A percentile compares a stretch with the other conserved stretches of the same genome.
phyloP scores from a whole-genome alignment of 2,888 invertebrate genomes.

The Drepanosiphum platanoidis region DNA sequence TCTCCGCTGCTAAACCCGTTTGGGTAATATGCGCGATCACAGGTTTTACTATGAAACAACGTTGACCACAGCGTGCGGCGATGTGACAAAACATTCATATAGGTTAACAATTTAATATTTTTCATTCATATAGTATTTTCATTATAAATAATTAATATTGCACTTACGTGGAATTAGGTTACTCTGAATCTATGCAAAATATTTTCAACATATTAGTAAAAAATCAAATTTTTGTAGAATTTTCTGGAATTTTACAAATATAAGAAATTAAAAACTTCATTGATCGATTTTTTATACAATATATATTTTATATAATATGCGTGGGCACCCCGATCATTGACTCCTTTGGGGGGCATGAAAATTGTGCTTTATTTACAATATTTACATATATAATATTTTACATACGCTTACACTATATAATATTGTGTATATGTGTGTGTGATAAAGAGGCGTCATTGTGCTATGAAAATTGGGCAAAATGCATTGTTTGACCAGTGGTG shows the following conservation, averaged over 20 bases:
- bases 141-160: background rate
- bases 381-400: background rate
- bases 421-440: background rate
- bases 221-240: no score
- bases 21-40: slow-evolving; percentile 26
- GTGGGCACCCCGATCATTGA: slow-evolving; percentile 49
- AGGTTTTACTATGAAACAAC: slow-evolving; percentile 34
- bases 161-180: no score
- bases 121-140: background rate
- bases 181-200: no score
- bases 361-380: slow-evolving; percentile 10
- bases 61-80: background rate
- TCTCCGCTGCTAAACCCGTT: slow-evolving; percentile 48
- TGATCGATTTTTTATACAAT: background rate
- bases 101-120: slow-evolving; percentile 35
- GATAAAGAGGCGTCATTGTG: slow-evolving; percentile 36
- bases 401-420: background rate
- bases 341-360: slow-evolving; percentile 45
- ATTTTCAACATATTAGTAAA: no score
- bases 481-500: slow-evolving; percentile 54
- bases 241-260: no score
- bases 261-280: background rate
- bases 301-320: background rate
- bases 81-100: slow-evolving; percentile 35
- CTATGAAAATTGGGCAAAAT: slow-evolving; percentile 44